Evolutionary conservation across 2,113 vertebrate genomes (phyloP).

Genomic region (Gorsachius goisagi): DNA sequence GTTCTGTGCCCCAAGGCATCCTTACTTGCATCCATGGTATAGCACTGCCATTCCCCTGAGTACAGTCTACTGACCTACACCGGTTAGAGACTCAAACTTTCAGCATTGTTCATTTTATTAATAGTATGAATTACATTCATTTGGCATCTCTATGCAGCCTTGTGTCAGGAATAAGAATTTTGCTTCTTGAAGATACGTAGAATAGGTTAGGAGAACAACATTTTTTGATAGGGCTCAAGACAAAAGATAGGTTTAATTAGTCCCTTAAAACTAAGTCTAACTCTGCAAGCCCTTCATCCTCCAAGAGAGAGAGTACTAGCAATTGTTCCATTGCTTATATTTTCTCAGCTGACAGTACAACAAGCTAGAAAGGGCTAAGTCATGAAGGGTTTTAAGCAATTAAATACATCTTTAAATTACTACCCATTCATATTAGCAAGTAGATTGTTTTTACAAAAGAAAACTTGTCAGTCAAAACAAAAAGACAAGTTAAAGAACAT

Average conservation of each 20-base stretch:
- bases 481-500: background rate
- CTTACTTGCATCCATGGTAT: background rate
- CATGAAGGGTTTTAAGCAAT: background rate
- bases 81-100: background rate
- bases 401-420: slow-evolving; percentile 18
- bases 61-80: background rate
- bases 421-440: background rate
- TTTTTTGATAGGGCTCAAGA: background rate
- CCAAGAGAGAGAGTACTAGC: background rate
- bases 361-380: background rate
- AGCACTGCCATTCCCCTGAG: background rate
- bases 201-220: background rate
- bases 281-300: background rate
- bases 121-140: background rate
- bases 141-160: background rate
- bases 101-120: background rate
- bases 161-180: background rate
- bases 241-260: background rate
- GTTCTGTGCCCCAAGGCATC: background rate
- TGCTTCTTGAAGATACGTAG: background rate
- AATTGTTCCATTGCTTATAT: background rate
- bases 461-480: background rate
- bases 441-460: background rate
- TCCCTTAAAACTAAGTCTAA: background rate
- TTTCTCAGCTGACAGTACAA: background rate